Evolutionary conservation across 1,140 invertebrate genomes (phyloP).

Genomic region (Bemisia tabaci): DNA sequence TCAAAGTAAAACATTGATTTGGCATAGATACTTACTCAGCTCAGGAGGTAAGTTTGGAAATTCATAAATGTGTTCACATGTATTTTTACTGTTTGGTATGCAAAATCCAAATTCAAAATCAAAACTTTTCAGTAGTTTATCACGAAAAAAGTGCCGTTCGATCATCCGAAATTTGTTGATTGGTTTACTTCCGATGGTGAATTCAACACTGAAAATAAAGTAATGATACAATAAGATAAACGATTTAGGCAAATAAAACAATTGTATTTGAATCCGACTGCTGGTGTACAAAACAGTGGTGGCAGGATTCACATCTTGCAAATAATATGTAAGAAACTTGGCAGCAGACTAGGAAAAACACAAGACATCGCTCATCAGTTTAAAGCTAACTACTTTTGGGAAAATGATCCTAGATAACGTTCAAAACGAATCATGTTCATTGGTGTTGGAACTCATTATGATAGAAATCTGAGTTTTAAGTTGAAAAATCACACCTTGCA

Average conservation of each 20-base stretch:
- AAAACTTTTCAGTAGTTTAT: conserved; percentile 92
- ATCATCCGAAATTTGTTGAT: conserved; percentile 98
- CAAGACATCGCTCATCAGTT: no score
- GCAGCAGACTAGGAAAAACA: no score
- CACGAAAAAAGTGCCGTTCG: conserved; percentile 91
- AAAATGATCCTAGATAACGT: no score
- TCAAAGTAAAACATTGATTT: no score
- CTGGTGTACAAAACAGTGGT: conserved; percentile 2
- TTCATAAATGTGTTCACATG: conserved; percentile 98
- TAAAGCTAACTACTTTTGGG: no score
- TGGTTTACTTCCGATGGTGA: conserved; percentile 80
- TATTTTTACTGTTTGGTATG: conserved; percentile 93
- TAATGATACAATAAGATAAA: no score
- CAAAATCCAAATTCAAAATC: conserved; percentile 99
- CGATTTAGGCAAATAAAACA: no score
- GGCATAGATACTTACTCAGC: conserved; percentile 50
- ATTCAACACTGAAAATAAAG: conserved; percentile 71
- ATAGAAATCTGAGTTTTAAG: no score
- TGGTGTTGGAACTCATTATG: no score
- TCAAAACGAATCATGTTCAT: no score
- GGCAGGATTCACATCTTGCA: background rate
- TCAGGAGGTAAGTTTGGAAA: conserved; percentile 79
- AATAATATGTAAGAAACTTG: conserved; percentile 9
- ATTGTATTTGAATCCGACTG: background rate
- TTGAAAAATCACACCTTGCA: no score